A percentile compares a stretch with the other conserved stretches of the same genome.
These are phyloP conservation scores for Dynastes maya DNA, from an alignment of 2,888 invertebrate species.

Conservation along the genomic window DNA sequence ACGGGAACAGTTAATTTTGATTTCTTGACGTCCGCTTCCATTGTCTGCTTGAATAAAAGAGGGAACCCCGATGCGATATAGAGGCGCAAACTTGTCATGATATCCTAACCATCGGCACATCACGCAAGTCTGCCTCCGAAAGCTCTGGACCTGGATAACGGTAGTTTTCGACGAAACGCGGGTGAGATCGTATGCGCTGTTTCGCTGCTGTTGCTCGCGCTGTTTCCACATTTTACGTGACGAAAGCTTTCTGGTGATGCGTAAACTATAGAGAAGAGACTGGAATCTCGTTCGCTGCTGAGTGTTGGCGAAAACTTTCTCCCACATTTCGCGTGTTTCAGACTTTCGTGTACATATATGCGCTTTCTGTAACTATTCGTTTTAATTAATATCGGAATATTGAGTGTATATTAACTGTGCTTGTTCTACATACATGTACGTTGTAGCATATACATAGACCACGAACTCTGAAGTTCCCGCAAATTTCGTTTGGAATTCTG, in stretches of 20 bases:
- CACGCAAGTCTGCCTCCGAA: conserved; percentile 50
- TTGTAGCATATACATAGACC: not conserved
- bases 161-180: conserved; percentile 48
- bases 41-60: conserved; percentile 27
- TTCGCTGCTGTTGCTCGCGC: not conserved
- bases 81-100: conserved; percentile 25
- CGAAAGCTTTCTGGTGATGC: conserved; percentile 30
- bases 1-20: not conserved
- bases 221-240: conserved; percentile 16
- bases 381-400: conserved; percentile 11
- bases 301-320: not conserved
- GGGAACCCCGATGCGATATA: conserved; percentile 5
- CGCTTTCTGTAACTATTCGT: not conserved
- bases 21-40: conserved; percentile 25
- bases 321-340: not conserved
- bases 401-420: not conserved
- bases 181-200: conserved; percentile 30
- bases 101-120: conserved; percentile 29
- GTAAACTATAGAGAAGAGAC: not conserved
- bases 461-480: not conserved
- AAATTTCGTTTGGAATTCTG: not conserved
- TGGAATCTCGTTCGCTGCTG: not conserved
- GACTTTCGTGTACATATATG: not conserved
- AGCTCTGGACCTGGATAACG: conserved; percentile 46
- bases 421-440: not conserved